A percentile compares a stretch with the other conserved stretches of the same genome.
Conservation (phyloP, 2,888 invertebrate species). For the Drosophila stalkeri region DNA sequence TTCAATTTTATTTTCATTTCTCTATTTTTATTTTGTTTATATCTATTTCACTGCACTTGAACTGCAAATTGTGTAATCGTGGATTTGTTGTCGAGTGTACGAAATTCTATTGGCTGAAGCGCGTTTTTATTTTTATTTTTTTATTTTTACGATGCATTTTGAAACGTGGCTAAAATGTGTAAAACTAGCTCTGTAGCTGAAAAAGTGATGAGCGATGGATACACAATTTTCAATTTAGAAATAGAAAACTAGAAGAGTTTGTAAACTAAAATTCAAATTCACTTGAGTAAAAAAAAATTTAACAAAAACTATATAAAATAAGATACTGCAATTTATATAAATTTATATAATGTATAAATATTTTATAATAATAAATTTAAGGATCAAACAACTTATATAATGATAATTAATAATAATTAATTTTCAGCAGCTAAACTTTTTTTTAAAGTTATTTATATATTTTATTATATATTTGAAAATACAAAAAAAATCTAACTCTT, state of each 20-base stretch:
- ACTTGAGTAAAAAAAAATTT: not conserved
- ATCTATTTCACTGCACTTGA: constrained; percentile 10
- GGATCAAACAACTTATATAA: too few relatives aligned
- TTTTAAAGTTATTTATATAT: too few relatives aligned
- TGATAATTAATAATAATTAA: too few relatives aligned
- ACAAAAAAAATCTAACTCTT: too few relatives aligned
- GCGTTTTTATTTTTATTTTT: not conserved
- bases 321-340: too few relatives aligned
- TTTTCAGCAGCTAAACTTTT: too few relatives aligned
- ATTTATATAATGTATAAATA: too few relatives aligned
- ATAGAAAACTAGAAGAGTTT: not conserved
- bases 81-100: constrained; percentile 23
- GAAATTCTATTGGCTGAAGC: constrained; percentile 14
- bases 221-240: too few relatives aligned
- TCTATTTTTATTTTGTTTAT: not conserved
- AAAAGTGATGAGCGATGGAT: not conserved
- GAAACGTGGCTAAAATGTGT: not conserved
- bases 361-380: too few relatives aligned
- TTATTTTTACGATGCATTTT: not conserved
- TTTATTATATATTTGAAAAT: too few relatives aligned
- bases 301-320: too few relatives aligned
- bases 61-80: constrained; percentile 14
- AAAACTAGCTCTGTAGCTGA: too few relatives aligned
- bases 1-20: constrained; percentile 3
- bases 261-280: not conserved